These are phyloP conservation scores for Cosmia pyralina DNA, from an alignment of 2,888 invertebrate species.

Conservation along the genomic window DNA sequence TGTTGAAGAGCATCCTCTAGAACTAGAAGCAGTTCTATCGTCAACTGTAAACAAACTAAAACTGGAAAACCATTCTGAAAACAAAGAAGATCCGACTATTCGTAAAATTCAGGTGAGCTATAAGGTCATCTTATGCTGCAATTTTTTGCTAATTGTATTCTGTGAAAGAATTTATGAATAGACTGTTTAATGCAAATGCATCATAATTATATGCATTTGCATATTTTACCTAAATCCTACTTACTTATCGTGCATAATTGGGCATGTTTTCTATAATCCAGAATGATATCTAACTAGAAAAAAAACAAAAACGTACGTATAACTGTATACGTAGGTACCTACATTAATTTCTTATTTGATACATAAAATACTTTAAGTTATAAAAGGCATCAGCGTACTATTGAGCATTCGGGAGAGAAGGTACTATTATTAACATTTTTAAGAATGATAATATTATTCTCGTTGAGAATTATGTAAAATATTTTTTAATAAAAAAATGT, in stretches of 20 bases:
- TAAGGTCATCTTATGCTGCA: background rate
- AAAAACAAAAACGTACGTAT: too few species aligned
- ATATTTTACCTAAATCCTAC: background rate
- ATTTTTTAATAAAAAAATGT: background rate
- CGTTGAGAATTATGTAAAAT: background rate
- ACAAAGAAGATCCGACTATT: conserved; percentile 47
- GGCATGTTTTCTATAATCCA: background rate
- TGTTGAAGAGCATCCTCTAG: conserved; percentile 76
- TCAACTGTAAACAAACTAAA: conserved; percentile 73
- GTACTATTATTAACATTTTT: background rate
- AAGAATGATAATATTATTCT: background rate
- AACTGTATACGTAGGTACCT: too few species aligned
- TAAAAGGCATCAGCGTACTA: background rate
- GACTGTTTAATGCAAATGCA: background rate
- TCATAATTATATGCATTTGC: background rate
- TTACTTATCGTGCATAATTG: background rate
- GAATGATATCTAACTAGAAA: background rate
- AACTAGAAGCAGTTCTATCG: conserved; percentile 81
- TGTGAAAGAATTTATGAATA: background rate
- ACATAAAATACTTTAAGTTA: background rate
- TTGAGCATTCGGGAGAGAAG: background rate
- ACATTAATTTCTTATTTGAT: too few species aligned
- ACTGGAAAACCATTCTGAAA: conserved; percentile 37
- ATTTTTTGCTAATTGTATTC: background rate
- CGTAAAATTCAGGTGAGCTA: conserved; percentile 69